Base-by-base conservation (phyloP, 2,888 invertebrate genomes). In the Ormyrus thymus region DNA sequence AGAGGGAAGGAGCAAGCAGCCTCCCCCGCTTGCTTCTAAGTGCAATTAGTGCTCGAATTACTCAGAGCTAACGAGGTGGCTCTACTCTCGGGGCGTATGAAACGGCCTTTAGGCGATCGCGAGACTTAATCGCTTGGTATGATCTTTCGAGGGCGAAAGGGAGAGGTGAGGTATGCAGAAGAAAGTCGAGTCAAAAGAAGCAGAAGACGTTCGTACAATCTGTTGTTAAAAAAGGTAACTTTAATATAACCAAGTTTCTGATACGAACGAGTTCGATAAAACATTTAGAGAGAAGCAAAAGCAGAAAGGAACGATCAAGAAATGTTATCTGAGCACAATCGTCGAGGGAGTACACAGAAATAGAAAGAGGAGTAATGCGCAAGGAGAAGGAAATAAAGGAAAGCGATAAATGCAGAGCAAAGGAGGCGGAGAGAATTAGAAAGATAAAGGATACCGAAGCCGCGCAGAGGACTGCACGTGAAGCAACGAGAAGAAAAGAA, bases 11-110 rank as follows among this genome's bases (percentile, higher is more conserved):
- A 76, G 55, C 73, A 81, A 79, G 83, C 83, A 81, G 83, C 5
- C 10, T 5, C 13, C 1, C 83, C 83, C 84, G 81, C 84, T 85
- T 84, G 29, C 55, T n/a, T 43, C 85, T 85, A 84, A 84, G 84
- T 84, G 87, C 88, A 89, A 89, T 89, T 89, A 88, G 88, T 86
- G 86, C 86, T 87, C 87, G 89, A 89, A 89, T 89, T 88, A 89
- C 89, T 87, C 87, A 86, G 87, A 85, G 86, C 87, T 89, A 89
- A 89, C 89, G 88, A 89, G 87, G 85, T 85, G 85, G 85, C 83
- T 81, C 84, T 11, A 29, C 29, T 29, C 29, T 29, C 29, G 29
- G 29, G 2, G 29, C 29, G 29, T 29, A 29, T 29, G 29, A 29
- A 4, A 4, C 4, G 29, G 29, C 29, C 29, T 29, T 29, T 29